Evolutionary conservation across 2,113 vertebrate species (phyloP).

Genomic region (Varanus komodoensis): DNA sequence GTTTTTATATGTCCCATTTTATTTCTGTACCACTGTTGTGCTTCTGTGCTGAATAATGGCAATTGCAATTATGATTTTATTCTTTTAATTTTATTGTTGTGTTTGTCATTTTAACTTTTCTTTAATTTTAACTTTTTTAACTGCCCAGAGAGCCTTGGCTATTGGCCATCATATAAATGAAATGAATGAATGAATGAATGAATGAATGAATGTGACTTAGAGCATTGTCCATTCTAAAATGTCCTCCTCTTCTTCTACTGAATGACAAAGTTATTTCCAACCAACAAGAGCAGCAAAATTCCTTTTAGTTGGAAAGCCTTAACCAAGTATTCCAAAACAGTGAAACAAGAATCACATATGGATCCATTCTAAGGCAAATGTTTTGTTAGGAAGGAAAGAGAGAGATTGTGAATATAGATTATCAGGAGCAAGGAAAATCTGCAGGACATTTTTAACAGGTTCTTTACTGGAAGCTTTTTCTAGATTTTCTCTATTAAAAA

Average conservation of each 20-base stretch:
- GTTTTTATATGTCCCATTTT: too few relatives aligned
- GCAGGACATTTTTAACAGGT: background rate
- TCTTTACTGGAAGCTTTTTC: background rate
- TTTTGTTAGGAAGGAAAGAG: background rate
- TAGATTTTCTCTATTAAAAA: background rate
- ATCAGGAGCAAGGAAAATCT: background rate
- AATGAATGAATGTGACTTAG: background rate
- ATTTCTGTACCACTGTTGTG: too few relatives aligned
- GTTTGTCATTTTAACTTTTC: too few relatives aligned
- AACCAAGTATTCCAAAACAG: background rate
- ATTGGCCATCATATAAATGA: too few relatives aligned
- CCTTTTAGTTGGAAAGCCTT: background rate
- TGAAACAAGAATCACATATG: background rate
- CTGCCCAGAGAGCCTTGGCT: too few relatives aligned
- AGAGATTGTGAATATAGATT: background rate
- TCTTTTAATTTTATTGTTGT: too few relatives aligned
- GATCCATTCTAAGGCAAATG: background rate
- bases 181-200: background rate
- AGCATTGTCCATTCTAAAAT: background rate
- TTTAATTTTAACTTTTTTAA: too few relatives aligned
- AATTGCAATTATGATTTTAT: too few relatives aligned
- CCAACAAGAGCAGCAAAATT: background rate
- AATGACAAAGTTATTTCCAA: background rate
- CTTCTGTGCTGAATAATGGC: too few relatives aligned
- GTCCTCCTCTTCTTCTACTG: background rate